Base-by-base conservation (phyloP, 2,797 vertebrate genomes). In the Pipistrellus pipistrellus region DNA sequence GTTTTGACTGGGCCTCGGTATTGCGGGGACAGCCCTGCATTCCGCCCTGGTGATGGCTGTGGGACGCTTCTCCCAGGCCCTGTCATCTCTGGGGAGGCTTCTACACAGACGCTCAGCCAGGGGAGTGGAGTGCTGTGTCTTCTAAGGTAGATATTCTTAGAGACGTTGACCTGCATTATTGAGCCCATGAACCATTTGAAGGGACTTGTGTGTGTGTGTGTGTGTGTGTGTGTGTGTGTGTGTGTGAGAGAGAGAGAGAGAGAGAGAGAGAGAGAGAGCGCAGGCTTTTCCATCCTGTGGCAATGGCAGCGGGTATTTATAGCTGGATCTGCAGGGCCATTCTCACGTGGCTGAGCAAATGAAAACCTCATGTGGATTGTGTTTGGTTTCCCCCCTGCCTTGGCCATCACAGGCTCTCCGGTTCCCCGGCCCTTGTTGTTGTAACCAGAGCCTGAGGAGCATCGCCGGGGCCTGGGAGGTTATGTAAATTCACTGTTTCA, bases 301-400 rank as follows among this genome's bases (percentile, higher is more conserved):
- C 97, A 97, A 96, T 82, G 93, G 96, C 96, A 97, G 97, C 96
- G 96, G 94, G 96, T 98, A 98, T 98, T 98, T 98, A 98, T 98
- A 98, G 97, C 93, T 91, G 90, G 95, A 97, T 98, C 96, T 97
- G 96, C 93, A 97, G 97, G 97, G 96, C 97, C 96, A 88, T 97
- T 98, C 98, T 98, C 98, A 98, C 96, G 75, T 98, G 98, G 98
- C 97, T 98, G 90, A 91, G 96, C 97, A 98, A 98, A 98, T 98
- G 97, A 98, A 98, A 98, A 98, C 98, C 98, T 97, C 96, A 97
- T 98, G 98, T 96, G 97, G 94, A 92, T 95, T 98, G 97, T 97
- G 97, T 97, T 98, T 98, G 97, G 97, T 96, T 98, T 97, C 93
- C 95, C 97, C 97, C 97, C 94, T 97, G 97, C 97, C 95, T 98